phyloP scores from a whole-genome alignment of 2,113 vertebrate species.

The Anoplopoma fimbria region DNA sequence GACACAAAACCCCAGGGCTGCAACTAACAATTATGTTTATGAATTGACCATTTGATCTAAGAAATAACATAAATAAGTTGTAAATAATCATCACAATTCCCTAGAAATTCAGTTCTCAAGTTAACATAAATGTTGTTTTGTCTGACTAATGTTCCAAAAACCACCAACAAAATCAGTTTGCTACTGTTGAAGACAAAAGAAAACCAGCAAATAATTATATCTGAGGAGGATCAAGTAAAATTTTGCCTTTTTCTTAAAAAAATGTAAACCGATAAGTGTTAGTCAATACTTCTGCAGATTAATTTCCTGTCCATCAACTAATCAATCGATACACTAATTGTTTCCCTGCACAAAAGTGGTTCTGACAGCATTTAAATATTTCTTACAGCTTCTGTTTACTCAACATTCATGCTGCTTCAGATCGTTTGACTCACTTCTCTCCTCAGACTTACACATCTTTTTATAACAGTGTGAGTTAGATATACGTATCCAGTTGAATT shows the following conservation, averaged over 20 bases:
- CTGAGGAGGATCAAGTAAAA: background rate
- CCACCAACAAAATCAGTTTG: background rate
- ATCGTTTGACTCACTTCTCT: slow-evolving; percentile 3
- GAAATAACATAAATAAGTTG: background rate
- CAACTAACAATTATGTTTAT: background rate
- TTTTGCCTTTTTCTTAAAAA: background rate
- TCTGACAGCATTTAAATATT: background rate
- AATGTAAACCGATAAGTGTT: background rate
- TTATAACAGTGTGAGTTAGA: slow-evolving; percentile 2
- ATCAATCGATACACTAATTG: background rate
- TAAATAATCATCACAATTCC: background rate
- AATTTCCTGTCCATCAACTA: background rate
- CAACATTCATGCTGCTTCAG: slow-evolving; percentile 7
- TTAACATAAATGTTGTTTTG: background rate
- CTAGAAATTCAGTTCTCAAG: background rate
- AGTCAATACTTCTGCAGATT: background rate
- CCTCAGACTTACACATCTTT: slow-evolving; percentile 10
- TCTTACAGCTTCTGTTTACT: background rate
- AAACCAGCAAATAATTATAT: background rate
- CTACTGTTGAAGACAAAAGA: background rate
- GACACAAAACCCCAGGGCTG: background rate
- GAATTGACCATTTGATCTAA: background rate
- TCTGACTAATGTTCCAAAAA: background rate
- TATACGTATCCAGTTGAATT: background rate
- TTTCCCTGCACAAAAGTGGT: background rate